Percentiles rank a stretch among this genome's conserved stretches.
phyloP scores from a whole-genome alignment of 2,888 invertebrate genomes.

The Sarcophaga subvicina region DNA sequence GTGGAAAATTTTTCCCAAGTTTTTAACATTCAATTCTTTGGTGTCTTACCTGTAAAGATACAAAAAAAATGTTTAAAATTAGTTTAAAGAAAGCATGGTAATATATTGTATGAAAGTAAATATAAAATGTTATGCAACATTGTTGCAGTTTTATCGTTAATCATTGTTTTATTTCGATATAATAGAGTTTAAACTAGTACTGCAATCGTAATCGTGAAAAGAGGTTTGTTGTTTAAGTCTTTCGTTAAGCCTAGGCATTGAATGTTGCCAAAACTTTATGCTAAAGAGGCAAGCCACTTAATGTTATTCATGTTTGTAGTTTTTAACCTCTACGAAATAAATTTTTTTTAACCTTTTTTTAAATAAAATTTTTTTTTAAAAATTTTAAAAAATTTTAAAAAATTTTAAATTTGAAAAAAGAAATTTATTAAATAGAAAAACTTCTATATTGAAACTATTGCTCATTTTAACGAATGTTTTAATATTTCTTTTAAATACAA shows the following conservation, averaged over 20 bases:
- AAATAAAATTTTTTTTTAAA: too few relatives aligned
- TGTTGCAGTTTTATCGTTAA: constrained; percentile 18
- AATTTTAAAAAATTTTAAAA: too few relatives aligned
- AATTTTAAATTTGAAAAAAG: too few relatives aligned
- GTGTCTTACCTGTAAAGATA: constrained; percentile 65
- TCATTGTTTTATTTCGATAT: neutral
- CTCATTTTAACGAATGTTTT: too few relatives aligned
- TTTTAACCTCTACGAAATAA: neutral
- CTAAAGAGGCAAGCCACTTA: neutral
- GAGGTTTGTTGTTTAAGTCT: constrained; percentile 8
- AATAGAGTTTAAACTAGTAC: neutral
- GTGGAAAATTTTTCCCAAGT: neutral
- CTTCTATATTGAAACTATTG: too few relatives aligned
- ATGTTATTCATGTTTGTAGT: neutral
- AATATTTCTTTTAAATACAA: too few relatives aligned
- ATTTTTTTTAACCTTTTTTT: too few relatives aligned
- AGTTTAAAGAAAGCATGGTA: constrained; percentile 8
- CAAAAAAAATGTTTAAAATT: constrained; percentile 48
- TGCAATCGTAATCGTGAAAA: neutral
- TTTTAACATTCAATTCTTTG: neutral
- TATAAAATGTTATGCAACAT: constrained; percentile 37
- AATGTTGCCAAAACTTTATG: constrained; percentile 4
- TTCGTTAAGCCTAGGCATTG: neutral
- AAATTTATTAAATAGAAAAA: too few relatives aligned
- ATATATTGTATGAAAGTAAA: neutral